Conservation (phyloP, 2,797 vertebrate genomes). For the Alauda arvensis region DNA sequence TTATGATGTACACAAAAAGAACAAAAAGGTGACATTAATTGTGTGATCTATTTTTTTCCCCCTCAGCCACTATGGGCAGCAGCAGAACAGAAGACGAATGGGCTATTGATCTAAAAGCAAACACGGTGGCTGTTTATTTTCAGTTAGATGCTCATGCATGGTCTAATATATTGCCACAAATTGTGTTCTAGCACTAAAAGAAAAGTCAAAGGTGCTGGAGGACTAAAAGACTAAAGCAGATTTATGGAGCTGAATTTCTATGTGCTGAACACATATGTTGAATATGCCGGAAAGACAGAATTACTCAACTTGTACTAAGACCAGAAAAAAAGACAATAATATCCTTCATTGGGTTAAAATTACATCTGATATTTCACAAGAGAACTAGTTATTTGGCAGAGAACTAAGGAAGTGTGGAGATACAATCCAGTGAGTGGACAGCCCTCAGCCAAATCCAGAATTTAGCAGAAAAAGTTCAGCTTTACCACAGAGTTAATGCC, state of each 20-base stretch:
- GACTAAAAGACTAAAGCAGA: neutral
- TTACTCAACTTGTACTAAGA: neutral
- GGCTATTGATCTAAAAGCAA: slow-evolving; percentile 28
- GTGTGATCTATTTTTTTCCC: neutral
- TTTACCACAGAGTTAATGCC: neutral
- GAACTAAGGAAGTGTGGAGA: neutral
- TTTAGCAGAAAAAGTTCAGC: neutral
- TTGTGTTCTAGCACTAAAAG: neutral
- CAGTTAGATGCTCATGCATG: neutral
- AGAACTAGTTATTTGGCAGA: neutral
- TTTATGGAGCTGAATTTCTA: neutral
- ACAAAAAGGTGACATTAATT: neutral
- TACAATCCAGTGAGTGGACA: neutral
- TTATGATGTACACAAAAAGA: neutral
- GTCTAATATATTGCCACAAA: neutral
- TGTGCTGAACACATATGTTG: neutral
- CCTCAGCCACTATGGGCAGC: neutral
- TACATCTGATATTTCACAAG: neutral
- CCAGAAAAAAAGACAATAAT: neutral
- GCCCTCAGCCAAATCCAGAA: neutral
- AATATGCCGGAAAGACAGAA: neutral
- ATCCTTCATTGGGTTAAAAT: neutral
- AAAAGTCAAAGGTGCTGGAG: neutral
- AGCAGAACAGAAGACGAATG: neutral
- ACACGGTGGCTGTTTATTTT: slow-evolving; percentile 21